Evolutionary conservation across 1,140 invertebrate genomes (phyloP), one percentile per base, ranked within the genome.

Genomic region (Platorchestia sp.): DNA sequence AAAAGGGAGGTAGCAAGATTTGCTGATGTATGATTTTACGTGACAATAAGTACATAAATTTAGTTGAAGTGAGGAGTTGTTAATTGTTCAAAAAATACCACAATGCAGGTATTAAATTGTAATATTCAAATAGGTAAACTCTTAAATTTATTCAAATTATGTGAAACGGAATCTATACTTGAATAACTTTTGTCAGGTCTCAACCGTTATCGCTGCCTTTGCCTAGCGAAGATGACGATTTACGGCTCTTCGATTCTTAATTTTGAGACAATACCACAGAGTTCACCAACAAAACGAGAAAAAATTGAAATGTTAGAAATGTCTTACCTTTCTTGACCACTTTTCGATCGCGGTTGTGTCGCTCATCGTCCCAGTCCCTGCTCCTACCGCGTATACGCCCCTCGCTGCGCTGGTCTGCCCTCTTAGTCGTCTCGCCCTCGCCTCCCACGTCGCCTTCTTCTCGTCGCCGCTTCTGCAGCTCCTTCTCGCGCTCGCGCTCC

Each of bases 401-500:
- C 87, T 45, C 87, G 44, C 43, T 19, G 36, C 45, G 43, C 22
- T 44, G 41, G 7, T 93, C 43, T 3, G 7, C 91, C 91, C 91
- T 44, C 91, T 93, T 45, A 10, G 10, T 22, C 22, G 0, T 36
- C 43, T 45, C 43, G 0, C 43, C 41, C 44, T 93, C 91, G 45
- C 44, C 40, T 3, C 40, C 89, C 42, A 19, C 19, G 36, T 45
- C 89, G 42, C 87, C 95, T 14, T 89, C 95, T 45, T 95, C 95
- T 14, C 95, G 75, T 90, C 89, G 86, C 40, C 95, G 59, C 86
- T 91, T 95, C 86, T 45, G 95, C n/a, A 87, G 45, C 86, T 95
- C 95, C 86, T 95, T 95, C 45, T 95, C 95, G n/a, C 95, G 59
- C 86, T 95, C 95, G 3, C 86, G n/a, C 87, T 95, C 95, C 36